Conservation (phyloP, 2,797 vertebrate species). For the Scolopax rusticola region DNA sequence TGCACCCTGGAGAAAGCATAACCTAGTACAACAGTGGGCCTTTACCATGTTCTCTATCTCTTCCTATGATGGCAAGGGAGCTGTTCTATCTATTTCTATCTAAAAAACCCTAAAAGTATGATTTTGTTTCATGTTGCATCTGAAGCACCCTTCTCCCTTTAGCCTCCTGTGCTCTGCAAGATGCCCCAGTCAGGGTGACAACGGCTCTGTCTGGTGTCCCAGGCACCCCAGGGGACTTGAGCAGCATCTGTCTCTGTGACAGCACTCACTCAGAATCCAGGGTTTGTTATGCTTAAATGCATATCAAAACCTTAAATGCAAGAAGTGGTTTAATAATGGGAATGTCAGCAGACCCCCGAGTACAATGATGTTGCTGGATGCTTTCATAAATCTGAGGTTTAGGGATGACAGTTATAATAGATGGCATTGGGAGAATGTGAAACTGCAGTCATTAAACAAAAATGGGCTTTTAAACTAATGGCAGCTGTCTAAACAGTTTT, state of each 20-base stretch:
- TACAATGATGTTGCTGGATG: slow-evolving; percentile 7
- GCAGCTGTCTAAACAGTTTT: slow-evolving; percentile 56
- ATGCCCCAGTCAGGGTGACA: accelerated
- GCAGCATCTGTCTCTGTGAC: neutral
- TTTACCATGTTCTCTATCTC: neutral
- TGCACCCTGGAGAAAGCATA: neutral
- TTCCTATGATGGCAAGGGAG: neutral
- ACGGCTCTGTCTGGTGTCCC: neutral
- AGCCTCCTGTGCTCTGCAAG: neutral
- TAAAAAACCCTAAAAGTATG: neutral
- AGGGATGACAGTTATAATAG: slow-evolving; percentile 42
- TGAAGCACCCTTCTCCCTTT: neutral
- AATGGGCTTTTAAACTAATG: slow-evolving; percentile 63
- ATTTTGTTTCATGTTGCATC: neutral
- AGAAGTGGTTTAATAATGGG: slow-evolving; percentile 8
- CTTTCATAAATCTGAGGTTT: slow-evolving; percentile 44
- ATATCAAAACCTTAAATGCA: neutral
- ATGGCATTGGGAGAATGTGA: slow-evolving; percentile 31
- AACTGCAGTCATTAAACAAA: slow-evolving; percentile 60
- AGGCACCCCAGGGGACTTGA: neutral
- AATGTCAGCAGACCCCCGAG: neutral
- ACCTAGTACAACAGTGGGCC: neutral
- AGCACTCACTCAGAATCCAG: neutral
- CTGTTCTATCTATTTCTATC: neutral
- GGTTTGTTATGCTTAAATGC: neutral